These are phyloP conservation scores for Caranx ignobilis DNA, from an alignment of 2,113 vertebrate species.

Conservation along the genomic window DNA sequence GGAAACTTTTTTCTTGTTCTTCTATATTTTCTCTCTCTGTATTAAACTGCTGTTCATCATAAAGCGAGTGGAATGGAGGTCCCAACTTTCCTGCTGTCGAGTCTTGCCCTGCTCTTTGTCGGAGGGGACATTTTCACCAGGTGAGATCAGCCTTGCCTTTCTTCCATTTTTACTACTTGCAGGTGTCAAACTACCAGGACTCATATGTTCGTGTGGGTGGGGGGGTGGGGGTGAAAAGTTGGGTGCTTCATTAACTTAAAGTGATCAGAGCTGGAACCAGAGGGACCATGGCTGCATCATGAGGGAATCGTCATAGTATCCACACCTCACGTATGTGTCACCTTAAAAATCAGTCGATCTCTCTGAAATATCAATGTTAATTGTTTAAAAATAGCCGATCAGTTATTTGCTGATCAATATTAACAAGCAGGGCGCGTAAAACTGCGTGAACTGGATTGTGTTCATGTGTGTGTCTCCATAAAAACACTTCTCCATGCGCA, in stretches of 20 bases:
- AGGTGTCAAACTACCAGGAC: slow-evolving; percentile 6
- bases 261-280: not conserved
- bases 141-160: slow-evolving; percentile 66
- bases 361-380: not conserved
- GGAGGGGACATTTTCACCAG: slow-evolving; percentile 77
- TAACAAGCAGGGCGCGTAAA: not conserved
- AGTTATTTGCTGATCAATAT: not conserved
- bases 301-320: not conserved
- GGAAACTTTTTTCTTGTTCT: slow-evolving; percentile 47
- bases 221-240: not conserved
- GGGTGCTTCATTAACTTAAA: not conserved
- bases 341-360: not conserved
- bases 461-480: not conserved
- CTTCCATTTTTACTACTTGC: slow-evolving; percentile 6
- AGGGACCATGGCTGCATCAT: not conserved
- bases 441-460: slow-evolving; percentile 4
- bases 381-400: not conserved
- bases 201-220: too few species aligned
- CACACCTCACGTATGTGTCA: not conserved
- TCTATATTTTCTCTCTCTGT: not conserved
- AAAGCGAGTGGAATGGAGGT: slow-evolving; percentile 73
- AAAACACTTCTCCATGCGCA: slow-evolving; percentile 19
- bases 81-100: slow-evolving; percentile 71
- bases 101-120: slow-evolving; percentile 71
- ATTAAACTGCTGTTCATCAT: not conserved